phyloP scores from a whole-genome alignment of 2,113 vertebrate species.

The Ciconia maguari region DNA sequence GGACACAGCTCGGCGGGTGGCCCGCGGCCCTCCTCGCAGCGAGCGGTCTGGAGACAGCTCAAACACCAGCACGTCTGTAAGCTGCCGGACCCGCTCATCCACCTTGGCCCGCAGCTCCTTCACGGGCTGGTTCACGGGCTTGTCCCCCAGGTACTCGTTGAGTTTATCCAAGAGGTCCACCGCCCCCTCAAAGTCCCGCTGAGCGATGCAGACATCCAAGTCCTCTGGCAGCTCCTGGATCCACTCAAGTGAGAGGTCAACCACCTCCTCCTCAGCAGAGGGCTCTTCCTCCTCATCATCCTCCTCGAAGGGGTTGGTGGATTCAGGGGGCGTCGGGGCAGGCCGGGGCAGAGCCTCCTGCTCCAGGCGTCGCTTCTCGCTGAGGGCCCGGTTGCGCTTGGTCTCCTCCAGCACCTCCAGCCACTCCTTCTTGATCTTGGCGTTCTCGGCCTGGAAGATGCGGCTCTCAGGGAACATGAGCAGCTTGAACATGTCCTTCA shows the following conservation, averaged over 20 bases:
- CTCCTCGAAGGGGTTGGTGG: slow-evolving; percentile 86
- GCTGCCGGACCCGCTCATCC: slow-evolving; percentile 89
- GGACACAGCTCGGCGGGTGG: slow-evolving; percentile 92
- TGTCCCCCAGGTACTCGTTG: slow-evolving; percentile 86
- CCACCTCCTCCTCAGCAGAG: slow-evolving; percentile 72
- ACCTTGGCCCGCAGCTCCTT: slow-evolving; percentile 87
- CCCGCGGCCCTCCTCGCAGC: slow-evolving; percentile 88
- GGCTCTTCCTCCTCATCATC: slow-evolving; percentile 72
- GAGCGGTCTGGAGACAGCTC: slow-evolving; percentile 94
- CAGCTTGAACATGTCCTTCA: slow-evolving; percentile 99
- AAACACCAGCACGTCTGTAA: slow-evolving; percentile 94
- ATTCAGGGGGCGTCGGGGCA: slow-evolving; percentile 63
- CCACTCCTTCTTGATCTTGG: slow-evolving; percentile 98
- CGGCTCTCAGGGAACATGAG: slow-evolving; percentile 97
- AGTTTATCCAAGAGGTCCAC: slow-evolving; percentile 95
- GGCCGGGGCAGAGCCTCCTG: slow-evolving; percentile 74
- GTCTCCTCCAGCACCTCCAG: slow-evolving; percentile 94
- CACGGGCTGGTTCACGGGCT: slow-evolving; percentile 82
- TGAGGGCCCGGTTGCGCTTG: slow-evolving; percentile 88
- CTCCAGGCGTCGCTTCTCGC: slow-evolving; percentile 84
- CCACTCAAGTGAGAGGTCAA: slow-evolving; percentile 91
- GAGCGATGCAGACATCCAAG: slow-evolving; percentile 95
- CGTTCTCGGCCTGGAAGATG: slow-evolving; percentile 98
- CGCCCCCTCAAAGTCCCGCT: slow-evolving; percentile 95
- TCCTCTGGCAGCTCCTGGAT: slow-evolving; percentile 97